phyloP scores from a whole-genome alignment of 2,113 vertebrate genomes.

The Ptilorrhoa leucosticta region DNA sequence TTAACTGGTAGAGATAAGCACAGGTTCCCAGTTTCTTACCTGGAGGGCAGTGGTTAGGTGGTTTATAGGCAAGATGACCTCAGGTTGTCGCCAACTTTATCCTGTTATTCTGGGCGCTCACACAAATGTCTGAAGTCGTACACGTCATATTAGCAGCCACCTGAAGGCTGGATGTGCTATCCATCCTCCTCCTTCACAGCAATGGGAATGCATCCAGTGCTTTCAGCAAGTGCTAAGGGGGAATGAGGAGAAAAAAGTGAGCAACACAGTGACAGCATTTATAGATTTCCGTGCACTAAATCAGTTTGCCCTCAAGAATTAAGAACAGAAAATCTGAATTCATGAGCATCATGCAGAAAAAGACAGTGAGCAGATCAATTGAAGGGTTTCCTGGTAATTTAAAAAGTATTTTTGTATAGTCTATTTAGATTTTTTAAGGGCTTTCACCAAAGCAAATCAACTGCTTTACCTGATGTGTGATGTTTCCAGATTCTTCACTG shows the following conservation, averaged over 20 bases:
- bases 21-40: constrained; percentile 41
- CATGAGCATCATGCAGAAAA: neutral
- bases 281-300: neutral
- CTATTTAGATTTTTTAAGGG: neutral
- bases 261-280: neutral
- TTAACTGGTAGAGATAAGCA: constrained; percentile 2
- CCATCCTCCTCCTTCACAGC: neutral
- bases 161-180: neutral
- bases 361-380: neutral
- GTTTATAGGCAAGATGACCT: constrained; percentile 4
- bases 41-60: neutral
- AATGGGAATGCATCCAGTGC: neutral
- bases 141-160: neutral
- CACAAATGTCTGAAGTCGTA: constrained; percentile 25
- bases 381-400: neutral
- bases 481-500: neutral
- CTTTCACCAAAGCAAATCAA: neutral
- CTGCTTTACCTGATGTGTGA: neutral
- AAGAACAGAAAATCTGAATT: neutral
- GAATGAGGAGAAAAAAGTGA: neutral
- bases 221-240: neutral
- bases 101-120: neutral
- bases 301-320: neutral
- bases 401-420: neutral
- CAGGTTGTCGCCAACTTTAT: neutral